These are phyloP conservation scores for Orthonyx spaldingii DNA, from an alignment of 2,113 vertebrate genomes.

Conservation along the genomic window DNA sequence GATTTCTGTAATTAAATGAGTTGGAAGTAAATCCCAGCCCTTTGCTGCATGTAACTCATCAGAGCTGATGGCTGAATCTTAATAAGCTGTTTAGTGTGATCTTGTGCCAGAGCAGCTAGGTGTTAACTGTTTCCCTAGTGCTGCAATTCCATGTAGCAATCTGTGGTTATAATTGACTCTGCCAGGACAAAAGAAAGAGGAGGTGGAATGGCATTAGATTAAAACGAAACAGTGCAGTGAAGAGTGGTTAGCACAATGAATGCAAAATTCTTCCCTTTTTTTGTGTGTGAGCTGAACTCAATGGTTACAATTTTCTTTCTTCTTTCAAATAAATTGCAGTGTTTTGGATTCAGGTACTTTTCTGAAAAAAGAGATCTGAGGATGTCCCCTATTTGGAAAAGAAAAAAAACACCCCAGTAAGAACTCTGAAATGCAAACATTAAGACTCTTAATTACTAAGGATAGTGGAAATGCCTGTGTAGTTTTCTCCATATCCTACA, in stretches of 20 bases:
- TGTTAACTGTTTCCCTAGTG: constrained; percentile 66
- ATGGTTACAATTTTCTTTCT: background rate
- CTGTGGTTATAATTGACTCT: constrained; percentile 69
- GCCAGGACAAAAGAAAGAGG: constrained; percentile 64
- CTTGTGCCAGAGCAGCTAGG: constrained; percentile 60
- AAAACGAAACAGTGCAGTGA: constrained; percentile 29
- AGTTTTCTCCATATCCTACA: background rate
- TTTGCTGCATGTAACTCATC: constrained; percentile 62
- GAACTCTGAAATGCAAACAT: background rate
- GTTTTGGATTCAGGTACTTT: background rate
- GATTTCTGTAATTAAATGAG: constrained; percentile 78
- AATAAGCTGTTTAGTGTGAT: constrained; percentile 74
- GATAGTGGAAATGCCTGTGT: background rate
- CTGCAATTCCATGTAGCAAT: constrained; percentile 63
- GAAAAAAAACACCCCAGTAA: accelerated
- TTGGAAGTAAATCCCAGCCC: constrained; percentile 70
- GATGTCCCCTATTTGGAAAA: background rate
- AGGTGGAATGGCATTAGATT: constrained; percentile 52
- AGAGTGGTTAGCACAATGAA: constrained; percentile 23
- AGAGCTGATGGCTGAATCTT: constrained; percentile 73
- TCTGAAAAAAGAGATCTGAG: background rate
- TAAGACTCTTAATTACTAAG: constrained; percentile 3
- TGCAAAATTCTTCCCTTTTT: background rate
- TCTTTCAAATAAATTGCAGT: background rate
- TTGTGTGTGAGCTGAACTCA: background rate